These are phyloP conservation scores for Zootoca vivipara DNA, from an alignment of 2,113 vertebrate species.

Conservation along the genomic window DNA sequence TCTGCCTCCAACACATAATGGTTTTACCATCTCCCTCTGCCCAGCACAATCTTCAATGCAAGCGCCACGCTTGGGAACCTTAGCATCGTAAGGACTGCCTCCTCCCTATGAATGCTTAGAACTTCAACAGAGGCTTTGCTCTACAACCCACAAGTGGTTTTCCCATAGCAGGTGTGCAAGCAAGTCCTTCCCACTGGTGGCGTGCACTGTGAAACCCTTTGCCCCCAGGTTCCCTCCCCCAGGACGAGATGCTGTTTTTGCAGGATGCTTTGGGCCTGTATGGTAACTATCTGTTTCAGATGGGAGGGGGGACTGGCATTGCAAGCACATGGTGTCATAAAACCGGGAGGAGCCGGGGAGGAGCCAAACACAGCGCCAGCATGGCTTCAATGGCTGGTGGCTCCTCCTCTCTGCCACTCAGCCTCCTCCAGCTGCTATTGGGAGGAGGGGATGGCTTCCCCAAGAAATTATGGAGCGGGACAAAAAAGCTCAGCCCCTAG, in stretches of 20 bases:
- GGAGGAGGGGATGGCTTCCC: no score
- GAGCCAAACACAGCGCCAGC: no score
- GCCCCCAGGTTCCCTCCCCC: neutral
- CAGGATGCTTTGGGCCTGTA: neutral
- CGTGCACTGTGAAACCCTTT: neutral
- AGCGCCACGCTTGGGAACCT: neutral
- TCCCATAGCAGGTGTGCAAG: neutral
- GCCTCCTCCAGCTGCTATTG: no score
- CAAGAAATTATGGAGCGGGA: no score
- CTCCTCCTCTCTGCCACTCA: no score
- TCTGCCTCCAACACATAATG: neutral
- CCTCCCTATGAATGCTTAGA: neutral
- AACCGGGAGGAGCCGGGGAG: no score
- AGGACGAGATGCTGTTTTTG: neutral
- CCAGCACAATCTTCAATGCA: neutral
- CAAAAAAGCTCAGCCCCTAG: no score
- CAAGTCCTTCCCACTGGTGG: neutral
- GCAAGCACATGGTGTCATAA: no score
- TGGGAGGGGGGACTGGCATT: no score
- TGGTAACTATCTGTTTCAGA: no score
- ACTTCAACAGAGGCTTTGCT: neutral
- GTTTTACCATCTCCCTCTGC: neutral
- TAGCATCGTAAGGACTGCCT: neutral
- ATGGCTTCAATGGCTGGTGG: no score
- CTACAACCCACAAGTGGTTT: neutral